A percentile compares a stretch with the other conserved stretches of the same genome.
phyloP scores from a whole-genome alignment of 2,888 invertebrate species.

The Torymus aiolomorphi region DNA sequence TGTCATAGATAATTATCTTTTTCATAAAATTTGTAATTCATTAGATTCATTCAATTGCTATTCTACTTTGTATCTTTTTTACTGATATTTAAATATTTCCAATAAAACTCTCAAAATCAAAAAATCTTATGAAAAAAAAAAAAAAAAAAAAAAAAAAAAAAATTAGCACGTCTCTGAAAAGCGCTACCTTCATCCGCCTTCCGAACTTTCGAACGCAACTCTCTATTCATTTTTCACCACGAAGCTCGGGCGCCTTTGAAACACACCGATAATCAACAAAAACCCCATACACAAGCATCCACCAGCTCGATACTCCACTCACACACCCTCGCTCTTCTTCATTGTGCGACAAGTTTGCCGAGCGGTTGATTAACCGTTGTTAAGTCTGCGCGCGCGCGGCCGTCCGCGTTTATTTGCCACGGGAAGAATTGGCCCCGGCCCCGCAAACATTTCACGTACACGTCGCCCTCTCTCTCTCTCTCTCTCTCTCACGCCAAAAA shows the following conservation, averaged over 20 bases:
- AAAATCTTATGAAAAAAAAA: no score
- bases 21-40: no score
- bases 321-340: constrained; percentile 8
- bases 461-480: constrained; percentile 47
- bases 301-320: background rate
- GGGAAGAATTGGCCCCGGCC: constrained; percentile 61
- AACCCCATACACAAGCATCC: background rate
- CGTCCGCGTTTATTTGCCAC: constrained; percentile 62
- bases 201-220: background rate
- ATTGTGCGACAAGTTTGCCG: constrained; percentile 49
- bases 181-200: no score
- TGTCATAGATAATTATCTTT: no score
- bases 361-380: constrained; percentile 68
- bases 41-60: no score
- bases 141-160: no score
- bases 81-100: no score
- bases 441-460: constrained; percentile 32
- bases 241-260: background rate
- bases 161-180: no score
- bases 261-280: constrained; percentile 31
- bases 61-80: no score
- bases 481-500: constrained; percentile 47
- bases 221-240: background rate
- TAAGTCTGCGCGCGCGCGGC: constrained; percentile 60
- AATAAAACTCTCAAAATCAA: no score